Conservation (phyloP, 2,113 vertebrate genomes). For the Jacana jacana region DNA sequence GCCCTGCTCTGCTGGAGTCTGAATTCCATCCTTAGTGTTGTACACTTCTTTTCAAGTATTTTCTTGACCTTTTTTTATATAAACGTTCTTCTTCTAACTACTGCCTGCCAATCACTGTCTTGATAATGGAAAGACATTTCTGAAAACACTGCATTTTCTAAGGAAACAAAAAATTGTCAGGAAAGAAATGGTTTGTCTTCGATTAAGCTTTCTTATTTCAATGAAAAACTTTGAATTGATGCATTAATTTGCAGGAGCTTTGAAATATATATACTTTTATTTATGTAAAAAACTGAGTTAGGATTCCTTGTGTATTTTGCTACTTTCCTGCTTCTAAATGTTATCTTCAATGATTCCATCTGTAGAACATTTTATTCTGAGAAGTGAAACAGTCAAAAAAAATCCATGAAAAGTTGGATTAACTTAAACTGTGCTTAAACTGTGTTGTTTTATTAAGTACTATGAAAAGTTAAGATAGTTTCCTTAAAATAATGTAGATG, state of each 20-base stretch:
- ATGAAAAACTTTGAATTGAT: not conserved
- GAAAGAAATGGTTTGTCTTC: not conserved
- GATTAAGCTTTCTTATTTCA: not conserved
- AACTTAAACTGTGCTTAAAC: not conserved
- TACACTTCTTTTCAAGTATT: not conserved
- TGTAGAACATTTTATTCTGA: not conserved
- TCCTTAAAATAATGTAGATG: not conserved
- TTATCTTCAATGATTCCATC: not conserved
- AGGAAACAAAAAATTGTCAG: not conserved
- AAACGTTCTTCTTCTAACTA: not conserved
- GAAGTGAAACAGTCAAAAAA: not conserved
- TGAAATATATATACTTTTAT: not conserved
- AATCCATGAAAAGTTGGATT: not conserved
- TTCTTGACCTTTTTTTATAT: not conserved
- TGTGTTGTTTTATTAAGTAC: not conserved
- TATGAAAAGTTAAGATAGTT: not conserved
- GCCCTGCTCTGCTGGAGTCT: not conserved
- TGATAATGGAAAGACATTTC: not conserved
- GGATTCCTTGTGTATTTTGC: not conserved
- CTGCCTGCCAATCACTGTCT: not conserved
- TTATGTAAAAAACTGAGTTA: not conserved
- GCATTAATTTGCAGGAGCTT: not conserved
- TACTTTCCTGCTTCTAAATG: not conserved
- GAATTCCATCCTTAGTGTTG: not conserved
- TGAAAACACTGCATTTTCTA: not conserved